phyloP scores from a whole-genome alignment of 2,113 vertebrate genomes.

The Rutilus rutilus region DNA sequence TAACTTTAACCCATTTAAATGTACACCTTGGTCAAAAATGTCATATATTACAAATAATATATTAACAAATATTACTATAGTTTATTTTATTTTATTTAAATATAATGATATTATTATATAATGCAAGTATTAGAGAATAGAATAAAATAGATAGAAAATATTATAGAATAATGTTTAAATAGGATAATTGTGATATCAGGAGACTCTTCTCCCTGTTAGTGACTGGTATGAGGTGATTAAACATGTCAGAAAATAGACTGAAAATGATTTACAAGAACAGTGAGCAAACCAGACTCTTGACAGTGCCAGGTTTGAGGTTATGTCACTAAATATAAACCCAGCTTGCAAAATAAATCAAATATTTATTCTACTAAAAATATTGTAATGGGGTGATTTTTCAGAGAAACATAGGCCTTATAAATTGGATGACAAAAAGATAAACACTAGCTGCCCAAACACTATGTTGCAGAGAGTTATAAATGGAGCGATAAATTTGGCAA shows the following conservation, averaged over 20 bases:
- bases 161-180: neutral
- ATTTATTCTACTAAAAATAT: neutral
- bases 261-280: neutral
- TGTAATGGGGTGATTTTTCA: neutral
- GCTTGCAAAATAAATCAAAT: neutral
- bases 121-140: neutral
- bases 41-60: no score
- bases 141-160: neutral
- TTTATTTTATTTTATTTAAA: neutral
- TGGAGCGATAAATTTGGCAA: neutral
- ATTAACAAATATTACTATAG: no score
- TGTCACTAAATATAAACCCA: neutral
- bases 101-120: neutral
- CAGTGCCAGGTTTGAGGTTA: neutral
- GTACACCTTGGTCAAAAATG: no score
- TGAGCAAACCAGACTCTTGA: neutral
- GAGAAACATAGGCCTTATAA: neutral
- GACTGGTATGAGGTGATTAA: conserved; percentile 6
- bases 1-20: neutral
- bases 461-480: neutral
- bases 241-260: conserved; percentile 1
- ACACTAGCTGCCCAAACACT: conserved; percentile 4
- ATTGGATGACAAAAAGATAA: neutral
- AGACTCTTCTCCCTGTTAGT: neutral
- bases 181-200: neutral